Evolutionary conservation across 2,888 invertebrate species (phyloP).

Genomic region (Glyphotaelius pellucidus): DNA sequence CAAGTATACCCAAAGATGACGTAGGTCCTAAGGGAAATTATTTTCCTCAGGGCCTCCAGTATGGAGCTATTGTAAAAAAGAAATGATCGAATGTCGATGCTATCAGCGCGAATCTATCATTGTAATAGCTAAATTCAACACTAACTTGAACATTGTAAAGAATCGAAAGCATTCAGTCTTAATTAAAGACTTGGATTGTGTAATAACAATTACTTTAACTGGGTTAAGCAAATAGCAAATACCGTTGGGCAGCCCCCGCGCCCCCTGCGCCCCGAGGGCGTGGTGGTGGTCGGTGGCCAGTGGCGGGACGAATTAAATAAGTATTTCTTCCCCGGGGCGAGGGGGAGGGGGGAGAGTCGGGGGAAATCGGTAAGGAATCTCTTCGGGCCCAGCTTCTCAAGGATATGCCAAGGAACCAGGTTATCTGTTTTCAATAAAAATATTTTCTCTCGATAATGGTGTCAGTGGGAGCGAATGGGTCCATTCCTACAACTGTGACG

Average conservation of each 20-base stretch:
- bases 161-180: background rate
- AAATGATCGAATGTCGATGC: background rate
- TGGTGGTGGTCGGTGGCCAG: too few species aligned
- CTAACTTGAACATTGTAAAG: background rate
- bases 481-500: background rate
- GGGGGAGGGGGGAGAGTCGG: too few species aligned
- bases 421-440: background rate
- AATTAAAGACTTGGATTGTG: background rate
- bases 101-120: background rate
- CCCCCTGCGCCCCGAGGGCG: too few species aligned
- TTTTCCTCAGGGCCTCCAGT: too few species aligned
- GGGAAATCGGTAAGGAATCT: background rate
- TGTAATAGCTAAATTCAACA: background rate
- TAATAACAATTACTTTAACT: background rate
- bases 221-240: background rate
- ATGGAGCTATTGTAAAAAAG: too few species aligned
- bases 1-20: too few species aligned
- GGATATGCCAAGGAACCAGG: background rate
- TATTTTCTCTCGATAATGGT: background rate
- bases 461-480: background rate
- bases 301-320: background rate
- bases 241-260: background rate
- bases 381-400: background rate
- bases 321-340: background rate
- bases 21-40: too few species aligned